Base-by-base conservation (phyloP, 2,797 vertebrate species). In the Sus cebifrons region DNA sequence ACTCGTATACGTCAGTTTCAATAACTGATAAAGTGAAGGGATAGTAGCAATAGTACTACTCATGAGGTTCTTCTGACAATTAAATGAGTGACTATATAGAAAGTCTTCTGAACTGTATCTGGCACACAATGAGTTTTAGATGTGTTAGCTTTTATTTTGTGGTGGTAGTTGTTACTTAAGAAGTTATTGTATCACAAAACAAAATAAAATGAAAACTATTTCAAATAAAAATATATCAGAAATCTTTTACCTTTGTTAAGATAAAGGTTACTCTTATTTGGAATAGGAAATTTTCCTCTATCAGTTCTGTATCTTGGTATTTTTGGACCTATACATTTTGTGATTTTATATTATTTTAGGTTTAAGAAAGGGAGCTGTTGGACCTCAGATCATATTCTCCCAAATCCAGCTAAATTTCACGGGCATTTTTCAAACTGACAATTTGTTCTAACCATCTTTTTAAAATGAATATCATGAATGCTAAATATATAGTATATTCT, bases 391-490 rank as follows among this genome's bases (percentile, higher is more conserved):
- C 29, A 40, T 32, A 56, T 40, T 84, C 52, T 25, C 6, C 29
- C 14, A 87, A 86, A 87, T 88, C 10, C 58, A 68, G 27, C 20
- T 89, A 87, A 87, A 75, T 65, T 65, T 23, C 27, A 52, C 3
- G 93, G 81, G 7, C 20, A 68, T 67, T 70, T 92, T 96, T 95
- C 65, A 81, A 78, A 94, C 36, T 67, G 74, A 85, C 13, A 92
- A 81, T 92, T 96, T 83, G 12, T 67, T 92, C 21, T 95, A 62
- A 87, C 95, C n/a, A 77, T 92, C 21, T 92, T 92, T 18, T 88
- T 81, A 75, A 95, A 96, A 40, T 89, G 84, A 92, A 85, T 75
- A 73, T 87, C 85, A 79, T 94, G 73, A 96, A 89, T 93, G 84
- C 25, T 81, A 75, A 85, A 74, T 78, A 16, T 86, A 44, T 49